These are phyloP conservation scores for Odontesthes bonariensis DNA, from an alignment of 2,113 vertebrate species.

Conservation along the genomic window DNA sequence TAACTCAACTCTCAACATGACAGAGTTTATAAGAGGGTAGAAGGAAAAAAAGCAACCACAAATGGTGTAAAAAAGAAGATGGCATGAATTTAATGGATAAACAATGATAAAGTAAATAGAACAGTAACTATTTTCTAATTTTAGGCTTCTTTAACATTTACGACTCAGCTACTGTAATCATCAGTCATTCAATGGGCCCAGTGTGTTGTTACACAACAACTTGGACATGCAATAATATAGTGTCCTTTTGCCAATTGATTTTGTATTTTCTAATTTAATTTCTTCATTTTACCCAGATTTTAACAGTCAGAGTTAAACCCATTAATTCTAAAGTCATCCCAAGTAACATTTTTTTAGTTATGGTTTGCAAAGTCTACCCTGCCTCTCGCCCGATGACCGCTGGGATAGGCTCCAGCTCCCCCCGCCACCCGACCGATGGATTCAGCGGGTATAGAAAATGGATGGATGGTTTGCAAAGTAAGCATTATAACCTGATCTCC, in stretches of 20 bases:
- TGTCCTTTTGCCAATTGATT: not conserved
- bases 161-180: not conserved
- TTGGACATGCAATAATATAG: not conserved
- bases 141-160: not conserved
- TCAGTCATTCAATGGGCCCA: not conserved
- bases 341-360: too few relatives aligned
- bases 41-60: constrained; percentile 23
- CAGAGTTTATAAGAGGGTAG: constrained; percentile 31
- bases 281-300: not conserved
- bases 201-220: not conserved
- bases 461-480: not conserved
- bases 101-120: constrained; percentile 1
- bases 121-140: not conserved
- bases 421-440: too few relatives aligned
- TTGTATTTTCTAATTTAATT: not conserved
- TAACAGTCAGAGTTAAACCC: not conserved
- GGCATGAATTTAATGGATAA: constrained; percentile 1
- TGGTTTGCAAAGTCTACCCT: too few relatives aligned
- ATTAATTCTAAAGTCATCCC: not conserved
- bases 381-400: too few relatives aligned
- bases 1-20: constrained; percentile 29
- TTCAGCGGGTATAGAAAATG: too few relatives aligned
- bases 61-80: constrained; percentile 16
- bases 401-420: too few relatives aligned
- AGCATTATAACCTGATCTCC: not conserved